Evolutionary conservation across 2,888 invertebrate genomes (phyloP).

Genomic region (Drosophila kuntzei): DNA sequence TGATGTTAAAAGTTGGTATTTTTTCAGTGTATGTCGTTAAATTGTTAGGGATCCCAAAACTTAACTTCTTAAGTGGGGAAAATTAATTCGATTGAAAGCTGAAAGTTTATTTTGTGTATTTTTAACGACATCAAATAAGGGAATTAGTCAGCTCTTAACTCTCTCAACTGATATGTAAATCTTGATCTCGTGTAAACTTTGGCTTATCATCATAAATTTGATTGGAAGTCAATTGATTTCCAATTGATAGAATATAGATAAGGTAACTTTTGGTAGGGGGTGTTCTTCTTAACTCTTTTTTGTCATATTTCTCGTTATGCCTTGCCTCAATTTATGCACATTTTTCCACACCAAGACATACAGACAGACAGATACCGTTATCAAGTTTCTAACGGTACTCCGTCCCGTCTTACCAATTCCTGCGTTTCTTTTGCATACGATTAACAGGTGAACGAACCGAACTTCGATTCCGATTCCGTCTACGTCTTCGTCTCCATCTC

Average conservation of each 20-base stretch:
- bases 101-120: slow-evolving; percentile 6
- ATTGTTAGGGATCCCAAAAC: slow-evolving; percentile 6
- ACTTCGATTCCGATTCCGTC: slow-evolving; percentile 4
- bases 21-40: slow-evolving; percentile 19
- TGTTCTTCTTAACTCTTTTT: slow-evolving; percentile 38
- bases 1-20: too few relatives aligned
- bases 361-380: slow-evolving; percentile 56
- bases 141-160: slow-evolving; percentile 26
- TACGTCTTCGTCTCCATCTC: slow-evolving; percentile 1
- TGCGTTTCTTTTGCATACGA: slow-evolving; percentile 59
- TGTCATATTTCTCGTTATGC: slow-evolving; percentile 57
- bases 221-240: slow-evolving; percentile 60
- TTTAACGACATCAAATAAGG: slow-evolving; percentile 33
- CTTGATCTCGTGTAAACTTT: slow-evolving; percentile 36
- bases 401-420: slow-evolving; percentile 1
- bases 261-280: slow-evolving; percentile 32
- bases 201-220: slow-evolving; percentile 58
- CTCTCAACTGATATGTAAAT: slow-evolving; percentile 47
- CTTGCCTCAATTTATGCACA: slow-evolving; percentile 55
- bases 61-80: slow-evolving; percentile 13
- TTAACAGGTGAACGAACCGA: slow-evolving; percentile 73
- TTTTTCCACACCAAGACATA: slow-evolving; percentile 46
- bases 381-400: slow-evolving; percentile 68
- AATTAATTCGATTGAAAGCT: slow-evolving; percentile 3
- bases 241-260: slow-evolving; percentile 14